Percentiles rank a stretch among this genome's conserved stretches.
phyloP scores from a whole-genome alignment of 2,797 vertebrate species.

The Pseudomugil gertrudae region DNA sequence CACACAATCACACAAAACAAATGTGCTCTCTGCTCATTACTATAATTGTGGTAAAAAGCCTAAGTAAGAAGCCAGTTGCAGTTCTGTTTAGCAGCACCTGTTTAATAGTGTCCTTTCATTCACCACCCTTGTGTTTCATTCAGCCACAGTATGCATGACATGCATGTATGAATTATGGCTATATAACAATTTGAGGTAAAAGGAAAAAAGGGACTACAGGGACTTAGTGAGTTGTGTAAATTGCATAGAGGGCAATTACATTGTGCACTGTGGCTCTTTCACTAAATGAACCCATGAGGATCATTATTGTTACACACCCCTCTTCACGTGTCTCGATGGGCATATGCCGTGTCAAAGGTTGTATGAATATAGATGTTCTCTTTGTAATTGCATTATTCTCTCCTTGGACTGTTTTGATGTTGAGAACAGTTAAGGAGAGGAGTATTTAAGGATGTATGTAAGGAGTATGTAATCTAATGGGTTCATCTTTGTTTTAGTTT shows the following conservation, averaged over 20 bases:
- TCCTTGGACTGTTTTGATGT: neutral
- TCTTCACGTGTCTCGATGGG: neutral
- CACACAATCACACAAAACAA: no score
- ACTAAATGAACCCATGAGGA: neutral
- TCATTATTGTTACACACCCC: neutral
- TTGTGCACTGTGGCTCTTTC: neutral
- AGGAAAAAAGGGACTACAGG: neutral
- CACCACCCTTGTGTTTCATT: neutral
- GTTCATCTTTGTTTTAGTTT: neutral
- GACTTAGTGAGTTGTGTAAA: neutral
- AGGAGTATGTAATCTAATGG: neutral
- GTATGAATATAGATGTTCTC: conserved; percentile 3
- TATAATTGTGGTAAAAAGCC: no score
- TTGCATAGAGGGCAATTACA: neutral
- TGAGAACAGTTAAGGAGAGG: neutral
- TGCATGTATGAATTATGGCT: neutral
- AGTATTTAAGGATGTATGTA: no score
- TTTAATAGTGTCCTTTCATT: neutral
- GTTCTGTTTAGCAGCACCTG: neutral
- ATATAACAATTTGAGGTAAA: neutral
- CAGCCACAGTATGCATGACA: neutral
- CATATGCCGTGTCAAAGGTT: neutral
- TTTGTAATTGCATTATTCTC: neutral
- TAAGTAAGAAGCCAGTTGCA: neutral
- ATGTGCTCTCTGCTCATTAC: no score